Base-by-base conservation (phyloP, 2,797 vertebrate species). In the Muscicapa comitata region DNA sequence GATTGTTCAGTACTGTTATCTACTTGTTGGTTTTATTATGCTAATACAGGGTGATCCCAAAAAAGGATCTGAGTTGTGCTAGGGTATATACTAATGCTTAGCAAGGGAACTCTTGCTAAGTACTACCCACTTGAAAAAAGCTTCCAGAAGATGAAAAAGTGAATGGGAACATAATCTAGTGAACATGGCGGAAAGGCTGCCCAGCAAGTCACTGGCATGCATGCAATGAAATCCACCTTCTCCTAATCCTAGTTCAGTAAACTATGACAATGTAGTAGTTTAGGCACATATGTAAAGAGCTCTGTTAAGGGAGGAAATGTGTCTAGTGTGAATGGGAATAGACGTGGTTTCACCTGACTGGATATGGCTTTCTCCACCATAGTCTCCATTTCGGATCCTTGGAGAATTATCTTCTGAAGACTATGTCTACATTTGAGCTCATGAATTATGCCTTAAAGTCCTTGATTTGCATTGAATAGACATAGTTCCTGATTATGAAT, bases 281-380 rank as follows among this genome's bases (percentile, higher is more conserved):
- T 26, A 40, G 35, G 13, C 63, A 13, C 6, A 51, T 13, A 16
- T 12, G 23, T 42, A 11, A 25, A 47, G 28, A 68, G 6, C 15
- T 7, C 5, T 26, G n/a, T 4, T 13, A 21, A 9, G 0, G 1
- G 29, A 70, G 20, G 10, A 25, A 24, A 7, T 7, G 9, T 2
- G 2, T 35, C 29, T 47, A 2, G 10, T 18, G n/a, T 33, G 40
- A 33, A 31, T 13, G 42, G 31, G 47, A 42, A 14, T 8, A n/a
- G 40, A 45, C 4, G 2, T 43, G 10, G 14, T 58, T 35, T 54
- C 25, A 5, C 15, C 33, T 38, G 25, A 6, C 24, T 37, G 38
- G 35, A 2, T 38, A 4, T 2, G 31, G 24, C 24, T 63, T 33
- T 33, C 50, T 65, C n/a, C 62, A 25, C 15, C 7, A 8, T 2